These are phyloP conservation scores for Onychomys arenicola DNA, from an alignment of 2,797 vertebrate genomes.

Conservation along the genomic window DNA sequence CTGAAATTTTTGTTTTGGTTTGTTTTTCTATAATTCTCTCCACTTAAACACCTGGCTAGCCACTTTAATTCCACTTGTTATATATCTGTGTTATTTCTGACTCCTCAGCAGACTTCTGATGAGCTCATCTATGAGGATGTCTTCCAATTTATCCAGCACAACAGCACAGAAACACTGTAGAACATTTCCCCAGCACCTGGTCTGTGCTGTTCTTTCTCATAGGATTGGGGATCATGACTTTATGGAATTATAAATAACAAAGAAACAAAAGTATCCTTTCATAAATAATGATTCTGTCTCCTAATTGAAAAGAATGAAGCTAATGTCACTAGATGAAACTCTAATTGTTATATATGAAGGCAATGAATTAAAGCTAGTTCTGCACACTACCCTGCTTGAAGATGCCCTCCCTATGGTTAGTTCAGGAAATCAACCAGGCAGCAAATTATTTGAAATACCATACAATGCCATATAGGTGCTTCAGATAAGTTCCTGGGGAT, in stretches of 20 bases:
- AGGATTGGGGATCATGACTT: neutral
- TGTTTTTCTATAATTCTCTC: neutral
- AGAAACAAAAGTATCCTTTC: neutral
- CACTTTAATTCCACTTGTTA: neutral
- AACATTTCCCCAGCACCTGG: neutral
- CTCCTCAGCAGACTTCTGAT: neutral
- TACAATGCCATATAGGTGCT: conserved; percentile 17
- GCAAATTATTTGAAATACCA: neutral
- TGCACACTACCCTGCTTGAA: neutral
- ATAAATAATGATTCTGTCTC: neutral
- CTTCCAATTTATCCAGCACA: neutral
- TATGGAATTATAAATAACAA: neutral
- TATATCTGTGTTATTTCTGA: neutral
- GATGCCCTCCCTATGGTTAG: neutral
- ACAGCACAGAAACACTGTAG: neutral
- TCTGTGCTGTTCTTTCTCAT: neutral
- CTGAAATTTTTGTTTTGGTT: neutral
- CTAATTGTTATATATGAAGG: neutral
- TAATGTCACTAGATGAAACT: neutral
- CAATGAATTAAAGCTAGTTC: neutral
- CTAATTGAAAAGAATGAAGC: neutral
- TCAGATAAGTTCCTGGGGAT: conserved; percentile 29
- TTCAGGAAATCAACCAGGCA: neutral
- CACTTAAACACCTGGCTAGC: neutral
- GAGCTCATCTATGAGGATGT: neutral